Conservation (phyloP, 2,888 invertebrate genomes). For the Chrysopilus asiliformis region DNA sequence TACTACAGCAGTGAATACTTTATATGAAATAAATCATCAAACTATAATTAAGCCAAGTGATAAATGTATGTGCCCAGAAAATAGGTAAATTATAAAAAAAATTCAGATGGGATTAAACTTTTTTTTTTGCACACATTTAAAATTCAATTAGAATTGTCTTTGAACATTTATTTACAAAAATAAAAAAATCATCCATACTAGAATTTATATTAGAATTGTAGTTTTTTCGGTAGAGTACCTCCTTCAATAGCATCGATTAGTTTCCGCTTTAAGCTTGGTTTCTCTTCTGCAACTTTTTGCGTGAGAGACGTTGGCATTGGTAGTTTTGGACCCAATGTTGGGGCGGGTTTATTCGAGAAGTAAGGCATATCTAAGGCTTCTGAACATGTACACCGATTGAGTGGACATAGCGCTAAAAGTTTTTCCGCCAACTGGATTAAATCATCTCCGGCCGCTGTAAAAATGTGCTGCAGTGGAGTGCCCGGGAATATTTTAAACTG, state of each 20-base stretch:
- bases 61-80: too few species aligned
- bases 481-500: conserved; percentile 78
- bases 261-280: conserved; percentile 53
- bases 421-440: conserved; percentile 66
- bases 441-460: conserved; percentile 91
- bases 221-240: conserved; percentile 40
- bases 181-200: not conserved
- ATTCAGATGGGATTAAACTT: too few species aligned
- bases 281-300: conserved; percentile 31
- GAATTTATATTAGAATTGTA: conserved; percentile 38
- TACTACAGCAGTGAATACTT: too few species aligned
- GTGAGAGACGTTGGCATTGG: conserved; percentile 39
- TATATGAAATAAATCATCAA: too few species aligned
- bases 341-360: conserved; percentile 82
- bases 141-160: too few species aligned
- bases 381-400: conserved; percentile 65
- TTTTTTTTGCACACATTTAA: too few species aligned
- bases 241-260: conserved; percentile 47
- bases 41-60: too few species aligned
- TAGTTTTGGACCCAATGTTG: conserved; percentile 68
- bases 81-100: too few species aligned
- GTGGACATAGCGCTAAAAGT: conserved; percentile 69
- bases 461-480: conserved; percentile 79
- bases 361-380: conserved; percentile 80
- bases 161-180: not conserved